These are phyloP conservation scores for Eudyptes chrysolophus DNA, from an alignment of 2,113 vertebrate genomes.

Conservation along the genomic window DNA sequence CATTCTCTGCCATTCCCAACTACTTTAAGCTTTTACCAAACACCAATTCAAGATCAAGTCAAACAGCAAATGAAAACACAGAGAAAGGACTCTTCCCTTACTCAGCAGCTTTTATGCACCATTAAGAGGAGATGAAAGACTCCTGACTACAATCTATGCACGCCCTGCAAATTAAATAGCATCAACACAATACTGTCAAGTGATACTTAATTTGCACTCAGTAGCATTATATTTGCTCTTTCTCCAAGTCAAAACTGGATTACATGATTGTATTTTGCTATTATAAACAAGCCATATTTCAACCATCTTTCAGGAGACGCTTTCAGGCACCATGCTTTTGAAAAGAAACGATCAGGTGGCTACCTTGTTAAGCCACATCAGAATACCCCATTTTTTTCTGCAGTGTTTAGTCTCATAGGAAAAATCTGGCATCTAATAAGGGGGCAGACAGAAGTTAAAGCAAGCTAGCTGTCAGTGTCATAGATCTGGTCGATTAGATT, in stretches of 20 bases:
- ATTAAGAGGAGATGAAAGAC: constrained; percentile 36
- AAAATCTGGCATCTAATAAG: not conserved
- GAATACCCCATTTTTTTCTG: not conserved
- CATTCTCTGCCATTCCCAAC: not conserved
- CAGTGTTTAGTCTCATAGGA: not conserved
- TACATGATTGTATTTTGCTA: not conserved
- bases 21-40: not conserved
- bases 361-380: not conserved
- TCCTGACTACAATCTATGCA: not conserved
- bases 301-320: not conserved
- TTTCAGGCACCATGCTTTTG: not conserved
- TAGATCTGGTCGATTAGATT: not conserved
- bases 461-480: not conserved
- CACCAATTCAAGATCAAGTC: not conserved
- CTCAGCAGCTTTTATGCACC: constrained; percentile 1
- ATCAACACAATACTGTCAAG: not conserved
- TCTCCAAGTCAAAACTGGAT: not conserved
- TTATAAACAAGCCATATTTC: not conserved
- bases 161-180: constrained; percentile 41
- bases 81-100: not conserved
- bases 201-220: not conserved
- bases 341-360: not conserved
- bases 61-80: not conserved
- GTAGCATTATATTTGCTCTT: not conserved
- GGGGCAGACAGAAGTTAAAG: not conserved